Evolutionary conservation across 1,140 invertebrate species (phyloP).

Genomic region (Penaeus chinensis): DNA sequence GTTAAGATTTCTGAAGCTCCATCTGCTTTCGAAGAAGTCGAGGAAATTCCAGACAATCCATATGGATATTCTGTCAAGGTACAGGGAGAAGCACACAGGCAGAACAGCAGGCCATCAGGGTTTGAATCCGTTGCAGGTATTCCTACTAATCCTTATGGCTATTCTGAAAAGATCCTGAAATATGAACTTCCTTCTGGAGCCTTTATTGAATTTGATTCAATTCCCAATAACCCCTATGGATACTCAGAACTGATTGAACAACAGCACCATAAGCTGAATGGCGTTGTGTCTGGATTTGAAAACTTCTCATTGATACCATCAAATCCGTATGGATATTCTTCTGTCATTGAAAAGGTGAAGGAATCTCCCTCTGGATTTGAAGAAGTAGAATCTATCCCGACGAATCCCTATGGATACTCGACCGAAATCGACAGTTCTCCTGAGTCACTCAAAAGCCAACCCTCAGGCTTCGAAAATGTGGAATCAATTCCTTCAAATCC

Average conservation of each 20-base stretch:
- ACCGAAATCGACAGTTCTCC: not conserved
- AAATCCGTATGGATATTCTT: constrained; percentile 3
- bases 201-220: not conserved
- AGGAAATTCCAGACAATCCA: not conserved
- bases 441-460: not conserved
- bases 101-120: too few species aligned
- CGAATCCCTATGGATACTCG: constrained; percentile 4
- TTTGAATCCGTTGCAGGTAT: too few species aligned
- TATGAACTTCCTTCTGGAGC: too few species aligned
- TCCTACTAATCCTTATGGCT: constrained; percentile 17
- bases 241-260: not conserved
- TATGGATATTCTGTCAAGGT: not conserved
- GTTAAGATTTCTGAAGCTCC: not conserved
- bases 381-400: not conserved
- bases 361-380: not conserved
- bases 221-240: not conserved
- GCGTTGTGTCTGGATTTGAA: not conserved
- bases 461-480: not conserved
- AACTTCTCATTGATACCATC: not conserved
- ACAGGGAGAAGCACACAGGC: too few species aligned
- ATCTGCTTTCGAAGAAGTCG: not conserved
- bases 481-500: not conserved
- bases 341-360: not conserved
- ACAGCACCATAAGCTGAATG: not conserved
- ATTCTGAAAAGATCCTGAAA: not conserved